Conservation (phyloP, 2,113 vertebrate species). For the Diadophis punctatus region DNA sequence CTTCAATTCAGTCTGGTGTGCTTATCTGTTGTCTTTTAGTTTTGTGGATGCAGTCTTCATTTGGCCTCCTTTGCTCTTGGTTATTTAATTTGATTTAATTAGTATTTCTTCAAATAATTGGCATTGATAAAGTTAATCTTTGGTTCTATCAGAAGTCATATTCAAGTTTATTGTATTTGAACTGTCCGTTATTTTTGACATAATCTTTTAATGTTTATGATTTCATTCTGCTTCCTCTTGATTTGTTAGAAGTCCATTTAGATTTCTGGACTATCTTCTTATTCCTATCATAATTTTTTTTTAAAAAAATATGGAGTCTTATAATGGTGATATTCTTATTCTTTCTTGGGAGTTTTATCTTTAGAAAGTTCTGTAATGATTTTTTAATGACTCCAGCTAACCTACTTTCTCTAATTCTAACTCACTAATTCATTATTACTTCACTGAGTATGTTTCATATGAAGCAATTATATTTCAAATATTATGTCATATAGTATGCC, state of each 20-base stretch:
- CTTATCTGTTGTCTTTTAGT: too few species aligned
- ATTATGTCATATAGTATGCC: too few species aligned
- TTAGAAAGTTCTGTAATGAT: background rate
- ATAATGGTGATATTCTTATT: background rate
- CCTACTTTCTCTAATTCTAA: background rate
- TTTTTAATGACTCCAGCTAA: background rate
- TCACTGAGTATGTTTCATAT: background rate
- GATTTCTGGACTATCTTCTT: background rate
- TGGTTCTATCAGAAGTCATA: too few species aligned
- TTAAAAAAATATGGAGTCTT: background rate
- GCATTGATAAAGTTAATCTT: too few species aligned
- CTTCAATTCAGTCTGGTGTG: too few species aligned
- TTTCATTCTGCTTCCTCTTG: background rate
- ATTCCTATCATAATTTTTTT: background rate
- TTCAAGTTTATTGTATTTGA: background rate
- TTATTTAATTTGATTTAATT: too few species aligned
- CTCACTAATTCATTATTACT: background rate
- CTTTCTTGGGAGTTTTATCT: background rate
- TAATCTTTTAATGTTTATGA: background rate
- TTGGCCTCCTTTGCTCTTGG: too few species aligned
- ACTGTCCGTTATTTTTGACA: background rate
- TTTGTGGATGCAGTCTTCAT: too few species aligned
- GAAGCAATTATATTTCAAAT: too few species aligned
- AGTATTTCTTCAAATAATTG: too few species aligned
- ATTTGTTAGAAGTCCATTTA: background rate